Evolutionary conservation across 2,797 vertebrate species (phyloP), one percentile per base, ranked within the genome.

Genomic region (Pitangus sulphuratus): DNA sequence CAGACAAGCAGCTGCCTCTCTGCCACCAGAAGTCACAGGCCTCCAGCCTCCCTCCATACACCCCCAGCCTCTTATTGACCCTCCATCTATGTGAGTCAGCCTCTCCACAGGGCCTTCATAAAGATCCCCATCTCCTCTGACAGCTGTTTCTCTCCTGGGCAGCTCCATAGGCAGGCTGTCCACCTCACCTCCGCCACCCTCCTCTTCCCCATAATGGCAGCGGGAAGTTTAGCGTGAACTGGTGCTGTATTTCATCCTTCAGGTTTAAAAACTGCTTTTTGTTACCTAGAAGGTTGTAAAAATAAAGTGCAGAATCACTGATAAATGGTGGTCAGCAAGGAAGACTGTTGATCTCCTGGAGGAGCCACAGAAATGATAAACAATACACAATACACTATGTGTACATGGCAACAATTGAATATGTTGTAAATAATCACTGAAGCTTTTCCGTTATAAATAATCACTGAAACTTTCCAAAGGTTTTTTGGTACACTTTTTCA

Each of bases 291-390:
- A 60, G 15, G 4, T 7, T 44, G 18, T 7, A 33, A 77, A 87
- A 80, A 24, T 35, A 25, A 56, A 66, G n/a, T 16, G 21, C 26
- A 72, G 31, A n/a, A 61, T 57, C 42, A 13, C 0, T 57, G 33
- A 77, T 25, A 44, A 62, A 64, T 44, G 16, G 33, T 39, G 8
- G 42, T 40, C 69, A 61, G 19, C 15, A 87, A 93, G 78, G 15
- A 60, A 84, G 61, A 79, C 9, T 2, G 14, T 22, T 42, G 3
- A 61, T 78, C 70, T 68, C 60, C 60, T 56, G n/a, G 50, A 75
- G 53, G 31, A 94, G n/a, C 21, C 5, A 64, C 22, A 75, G 51
- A 64, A 85, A 57, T 89, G 75, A 84, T 89, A 71, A 90, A 91
- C 79, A 89, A 60, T 71, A 30, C 17, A 48, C 20, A 89, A 60